Base-by-base conservation (phyloP, 2,888 invertebrate genomes). In the Trachelus stipa region DNA sequence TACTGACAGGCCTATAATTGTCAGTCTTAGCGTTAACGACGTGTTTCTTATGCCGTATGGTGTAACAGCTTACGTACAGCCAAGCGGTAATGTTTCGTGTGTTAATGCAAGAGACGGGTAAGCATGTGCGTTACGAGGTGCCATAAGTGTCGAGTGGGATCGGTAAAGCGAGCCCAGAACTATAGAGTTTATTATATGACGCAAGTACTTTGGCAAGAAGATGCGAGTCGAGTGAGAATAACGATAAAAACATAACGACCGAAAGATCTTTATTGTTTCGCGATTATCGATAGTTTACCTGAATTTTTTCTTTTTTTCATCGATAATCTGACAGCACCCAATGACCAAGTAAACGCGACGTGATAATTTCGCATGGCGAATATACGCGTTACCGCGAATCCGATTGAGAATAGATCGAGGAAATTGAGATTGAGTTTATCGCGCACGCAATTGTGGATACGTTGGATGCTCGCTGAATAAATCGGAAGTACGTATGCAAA, bases 291-390 rank as follows among this genome's bases (percentile, higher is more conserved):
- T 37, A 40, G 69, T 77, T 73, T 73, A 73, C 76, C 69, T 11
- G 68, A 76, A 15, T 35, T 37, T 68, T 75, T 68, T 37, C 34
- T 75, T 56, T 76, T 79, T 81, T 23, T 15, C 76, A 31, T 78
- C 74, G 74, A 68, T 78, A 79, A 81, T 40, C 79, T 78, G 12
- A 78, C 74, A 34, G 9, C 11, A 69, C 30, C 34, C n/a, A 30
- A 9, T 30, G 33, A 73, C 35, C 69, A 33, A 34, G 12, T 56
- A 37, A 0, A 37, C 71, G 9, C 9, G 2, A 56, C 0, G 56
- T 0, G 9, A 2, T 9, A 23, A 56, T 23, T 56, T 2, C 56
- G 2, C 56, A 9, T 0, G 9, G 56, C 23, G 9, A 56, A 40
- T 56, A 23, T 1, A 6, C 23, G 1, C 37, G 37, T 12, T 2